These are phyloP conservation scores for Leucoraja ocellata DNA, from an alignment of 2,797 vertebrate genomes.

Conservation along the genomic window DNA sequence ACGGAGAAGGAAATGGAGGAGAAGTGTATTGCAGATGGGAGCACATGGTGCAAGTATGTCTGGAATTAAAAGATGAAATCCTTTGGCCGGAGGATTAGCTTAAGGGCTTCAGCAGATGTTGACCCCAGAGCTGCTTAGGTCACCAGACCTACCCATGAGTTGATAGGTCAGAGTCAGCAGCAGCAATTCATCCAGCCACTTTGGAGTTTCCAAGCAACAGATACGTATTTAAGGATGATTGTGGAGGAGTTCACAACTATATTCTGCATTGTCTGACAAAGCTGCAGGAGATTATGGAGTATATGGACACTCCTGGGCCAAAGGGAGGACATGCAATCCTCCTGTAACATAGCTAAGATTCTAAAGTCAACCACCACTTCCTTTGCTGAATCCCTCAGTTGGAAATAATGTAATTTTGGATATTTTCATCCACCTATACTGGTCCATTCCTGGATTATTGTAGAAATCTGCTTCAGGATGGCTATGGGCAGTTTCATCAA, in stretches of 20 bases:
- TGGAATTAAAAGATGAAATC: conserved; percentile 22
- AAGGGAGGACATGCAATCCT: background rate
- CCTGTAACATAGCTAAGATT: background rate
- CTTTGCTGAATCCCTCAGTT: background rate
- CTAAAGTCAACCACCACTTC: background rate
- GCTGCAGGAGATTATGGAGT: background rate
- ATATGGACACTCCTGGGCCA: background rate
- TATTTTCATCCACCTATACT: background rate
- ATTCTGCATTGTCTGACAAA: background rate
- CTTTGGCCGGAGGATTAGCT: background rate
- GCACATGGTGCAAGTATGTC: background rate
- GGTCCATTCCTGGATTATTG: background rate
- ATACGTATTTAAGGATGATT: background rate
- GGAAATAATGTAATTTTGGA: background rate
- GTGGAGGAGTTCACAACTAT: background rate
- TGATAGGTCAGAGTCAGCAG: conserved; percentile 2
- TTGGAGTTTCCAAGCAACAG: background rate
- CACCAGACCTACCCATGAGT: background rate
- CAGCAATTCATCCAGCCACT: background rate
- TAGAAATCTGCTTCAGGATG: background rate
- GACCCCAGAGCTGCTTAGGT: background rate
- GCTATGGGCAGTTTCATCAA: background rate
- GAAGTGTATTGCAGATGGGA: background rate
- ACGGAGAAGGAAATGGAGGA: background rate
- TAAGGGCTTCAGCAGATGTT: conserved; percentile 24